Base-by-base conservation (phyloP, 2,797 vertebrate genomes). In the Balearica regulorum region DNA sequence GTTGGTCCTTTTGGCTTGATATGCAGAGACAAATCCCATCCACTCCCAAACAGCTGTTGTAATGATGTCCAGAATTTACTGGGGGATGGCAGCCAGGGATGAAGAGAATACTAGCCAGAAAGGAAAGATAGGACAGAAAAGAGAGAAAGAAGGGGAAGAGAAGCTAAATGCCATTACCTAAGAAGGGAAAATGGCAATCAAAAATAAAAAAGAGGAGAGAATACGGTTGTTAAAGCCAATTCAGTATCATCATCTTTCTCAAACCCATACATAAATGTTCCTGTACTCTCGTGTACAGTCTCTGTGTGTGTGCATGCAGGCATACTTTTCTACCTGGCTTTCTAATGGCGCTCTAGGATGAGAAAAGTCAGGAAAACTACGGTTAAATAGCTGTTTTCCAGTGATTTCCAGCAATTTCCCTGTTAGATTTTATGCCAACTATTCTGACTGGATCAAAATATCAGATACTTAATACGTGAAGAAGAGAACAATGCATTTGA, bases 31-130 rank as follows among this genome's bases (percentile, higher is more conserved):
- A 90, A 93, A 90, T 69, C 31, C 37, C 62, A 69, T 69, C 41
- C 29, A 53, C 19, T 89, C 24, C 54, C 41, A 66, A 90, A 62
- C 58, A 92, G 66, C 61, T 94, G 68, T 44, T 83, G 6, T 39
- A 85, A 41, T 11, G 41, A 62, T 62, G 17, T 89, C 66, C 54
- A 87, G 83, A 93, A 89, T 84, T 91, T 94, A 55, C 43, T 48
- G 24, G 37, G 22, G 21, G 8, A 62, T 54, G 16, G 54, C 69
- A 76, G 39, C 28, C 77, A 79, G 43, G 7, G 49, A 39, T 76
- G 43, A 79, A 75, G 37, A 54, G 25, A 88, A 72, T 62, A 17
- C 24, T 93, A 69, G 10, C 19, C 46, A 55, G 61, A 58, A 75
- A 86, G 6, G 13, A 76, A 88, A 87, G 41, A 83, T 44, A 10